Percentiles rank a stretch among this genome's conserved stretches.
These are phyloP conservation scores for Aphis craccivora DNA, from an alignment of 1,140 invertebrate species.

Conservation along the genomic window DNA sequence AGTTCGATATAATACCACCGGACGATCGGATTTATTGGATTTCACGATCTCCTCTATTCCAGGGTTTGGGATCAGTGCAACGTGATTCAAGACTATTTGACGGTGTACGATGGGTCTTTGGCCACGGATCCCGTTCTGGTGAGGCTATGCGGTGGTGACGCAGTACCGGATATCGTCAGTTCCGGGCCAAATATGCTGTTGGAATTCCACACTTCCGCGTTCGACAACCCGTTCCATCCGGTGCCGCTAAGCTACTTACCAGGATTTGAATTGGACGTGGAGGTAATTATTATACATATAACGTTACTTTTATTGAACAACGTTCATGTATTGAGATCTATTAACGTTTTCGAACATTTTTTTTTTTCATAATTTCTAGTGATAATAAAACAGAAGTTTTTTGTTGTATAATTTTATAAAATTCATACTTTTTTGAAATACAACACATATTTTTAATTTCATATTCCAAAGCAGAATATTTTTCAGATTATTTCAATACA, in stretches of 20 bases:
- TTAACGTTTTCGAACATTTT: too few relatives aligned
- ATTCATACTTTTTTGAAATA: too few relatives aligned
- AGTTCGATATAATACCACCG: too few relatives aligned
- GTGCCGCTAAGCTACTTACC: slow-evolving; percentile 78
- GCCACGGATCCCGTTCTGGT: slow-evolving; percentile 76
- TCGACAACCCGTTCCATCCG: slow-evolving; percentile 82
- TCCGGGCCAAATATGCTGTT: slow-evolving; percentile 79
- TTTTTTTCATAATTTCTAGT: too few relatives aligned
- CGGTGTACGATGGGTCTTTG: slow-evolving; percentile 82
- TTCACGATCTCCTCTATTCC: slow-evolving; percentile 12
- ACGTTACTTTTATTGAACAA: background rate
- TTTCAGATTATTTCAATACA: too few relatives aligned
- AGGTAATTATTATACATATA: slow-evolving; percentile 59
- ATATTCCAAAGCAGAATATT: too few relatives aligned
- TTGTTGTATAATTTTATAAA: too few relatives aligned
- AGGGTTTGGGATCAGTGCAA: slow-evolving; percentile 84
- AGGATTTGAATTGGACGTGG: slow-evolving; percentile 74
- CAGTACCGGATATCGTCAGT: slow-evolving; percentile 80
- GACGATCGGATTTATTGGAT: background rate
- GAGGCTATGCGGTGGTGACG: slow-evolving; percentile 82
- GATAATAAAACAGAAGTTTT: too few relatives aligned
- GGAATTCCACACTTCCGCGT: slow-evolving; percentile 83
- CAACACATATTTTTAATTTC: too few relatives aligned
- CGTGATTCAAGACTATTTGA: slow-evolving; percentile 80
- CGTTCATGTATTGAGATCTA: too few relatives aligned